A percentile compares a stretch with the other conserved stretches of the same genome.
Evolutionary conservation across 2,113 vertebrate genomes (phyloP).

Genomic region (Sprattus sprattus): DNA sequence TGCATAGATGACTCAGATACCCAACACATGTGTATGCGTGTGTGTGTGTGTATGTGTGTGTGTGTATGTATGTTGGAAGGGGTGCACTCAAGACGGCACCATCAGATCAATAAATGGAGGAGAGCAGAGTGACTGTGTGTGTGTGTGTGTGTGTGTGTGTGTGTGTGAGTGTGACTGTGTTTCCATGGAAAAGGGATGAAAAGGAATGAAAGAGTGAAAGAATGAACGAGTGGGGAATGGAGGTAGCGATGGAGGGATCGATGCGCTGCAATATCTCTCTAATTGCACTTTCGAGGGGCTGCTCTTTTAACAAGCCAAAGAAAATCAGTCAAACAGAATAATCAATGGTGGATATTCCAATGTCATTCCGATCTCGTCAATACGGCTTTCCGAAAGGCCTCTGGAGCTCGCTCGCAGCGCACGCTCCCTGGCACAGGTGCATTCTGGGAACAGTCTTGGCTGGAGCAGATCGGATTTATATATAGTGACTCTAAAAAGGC

Average conservation of each 20-base stretch:
- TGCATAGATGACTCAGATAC: background rate
- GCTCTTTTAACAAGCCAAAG: conserved; percentile 72
- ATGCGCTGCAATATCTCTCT: conserved; percentile 74
- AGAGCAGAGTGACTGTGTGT: conserved; percentile 59
- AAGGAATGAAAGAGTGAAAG: conserved; percentile 38
- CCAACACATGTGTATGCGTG: background rate
- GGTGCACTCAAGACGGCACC: conserved; percentile 36
- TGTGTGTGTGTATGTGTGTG: background rate
- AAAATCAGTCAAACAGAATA: conserved; percentile 67
- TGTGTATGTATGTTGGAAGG: background rate
- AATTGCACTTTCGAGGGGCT: conserved; percentile 70
- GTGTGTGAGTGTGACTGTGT: conserved; percentile 47
- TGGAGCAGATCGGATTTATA: background rate
- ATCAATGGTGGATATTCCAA: conserved; percentile 65
- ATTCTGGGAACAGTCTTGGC: background rate
- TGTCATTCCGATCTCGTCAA: conserved; percentile 69
- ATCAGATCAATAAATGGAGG: conserved; percentile 72
- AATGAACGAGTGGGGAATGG: conserved; percentile 30
- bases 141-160: too few relatives aligned
- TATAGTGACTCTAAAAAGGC: background rate
- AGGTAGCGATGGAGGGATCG: conserved; percentile 55
- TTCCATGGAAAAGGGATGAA: conserved; percentile 53
- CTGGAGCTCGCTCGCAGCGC: background rate
- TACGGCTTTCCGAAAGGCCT: conserved; percentile 37
- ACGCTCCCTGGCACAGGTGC: background rate